A percentile compares a stretch with the other conserved stretches of the same genome.
phyloP scores from a whole-genome alignment of 2,797 vertebrate species.

The Geotria australis region DNA sequence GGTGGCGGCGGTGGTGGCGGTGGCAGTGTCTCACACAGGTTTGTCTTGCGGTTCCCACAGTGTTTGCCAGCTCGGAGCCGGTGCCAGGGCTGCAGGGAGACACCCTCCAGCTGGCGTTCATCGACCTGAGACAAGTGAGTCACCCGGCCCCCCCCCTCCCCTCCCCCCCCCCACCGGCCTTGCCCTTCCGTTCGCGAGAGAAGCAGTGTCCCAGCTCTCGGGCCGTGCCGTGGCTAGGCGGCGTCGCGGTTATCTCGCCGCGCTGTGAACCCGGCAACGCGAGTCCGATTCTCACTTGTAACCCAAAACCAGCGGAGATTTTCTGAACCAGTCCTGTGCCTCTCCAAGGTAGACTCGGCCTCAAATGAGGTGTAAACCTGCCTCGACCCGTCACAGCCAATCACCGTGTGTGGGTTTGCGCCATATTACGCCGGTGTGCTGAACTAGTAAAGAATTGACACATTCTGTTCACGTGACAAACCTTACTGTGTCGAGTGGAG shows the following conservation, averaged over 20 bases:
- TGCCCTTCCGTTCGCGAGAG: slow-evolving; percentile 1
- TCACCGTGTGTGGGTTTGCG: no score
- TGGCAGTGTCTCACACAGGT: no score
- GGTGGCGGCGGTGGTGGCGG: no score
- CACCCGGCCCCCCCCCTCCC: slow-evolving; percentile 3
- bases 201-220: slow-evolving; percentile 3
- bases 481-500: no score
- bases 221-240: slow-evolving; percentile 1
- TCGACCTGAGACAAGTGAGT: slow-evolving; percentile 99
- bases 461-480: no score
- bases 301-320: no score
- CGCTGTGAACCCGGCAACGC: slow-evolving; percentile 9
- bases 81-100: slow-evolving; percentile 99
- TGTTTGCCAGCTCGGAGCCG: slow-evolving; percentile 99
- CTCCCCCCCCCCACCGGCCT: not conserved
- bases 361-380: no score
- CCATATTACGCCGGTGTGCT: no score
- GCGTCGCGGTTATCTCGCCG: slow-evolving; percentile 3
- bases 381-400: no score
- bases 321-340: no score
- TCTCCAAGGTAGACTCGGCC: no score
- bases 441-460: no score
- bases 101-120: slow-evolving; percentile 99
- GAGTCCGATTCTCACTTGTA: slow-evolving; percentile 14
- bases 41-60: slow-evolving; percentile 44